Base-by-base conservation (phyloP, 1,140 invertebrate genomes). In the Musca vetustissima region DNA sequence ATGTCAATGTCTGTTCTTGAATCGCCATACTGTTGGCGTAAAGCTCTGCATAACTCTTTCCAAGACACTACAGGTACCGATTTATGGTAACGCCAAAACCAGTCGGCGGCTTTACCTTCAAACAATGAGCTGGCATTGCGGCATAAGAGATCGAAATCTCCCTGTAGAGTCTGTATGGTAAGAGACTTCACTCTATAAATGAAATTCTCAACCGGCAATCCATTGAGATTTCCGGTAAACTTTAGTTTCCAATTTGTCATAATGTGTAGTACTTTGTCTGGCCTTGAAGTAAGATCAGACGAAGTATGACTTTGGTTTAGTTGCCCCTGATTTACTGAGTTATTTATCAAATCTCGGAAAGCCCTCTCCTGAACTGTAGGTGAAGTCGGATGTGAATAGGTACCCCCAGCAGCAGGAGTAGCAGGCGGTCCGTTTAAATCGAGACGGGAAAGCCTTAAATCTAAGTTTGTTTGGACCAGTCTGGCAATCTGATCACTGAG, bases 1-100 rank as follows among this genome's bases (percentile, higher is more conserved):
- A 57, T 67, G 25, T 67, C 66, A 55, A 32, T 17, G 28, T 67
- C 66, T 9, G 66, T 32, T n/a, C 7, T 19, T 36, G 28, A 50
- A 19, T 32, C 36, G 14, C 50, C 25, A 49, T 32, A 67, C 22
- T 67, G 66, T 14, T 22, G 21, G 7, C 24, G 49, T 49, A 67
- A 24, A 11, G 22, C 66, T 28, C 4, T 67, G 13, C 49, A 53
- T 17, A 67, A 17, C 4, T 53, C 66, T 4, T 28, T 17, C 48
- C 49, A 67, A 2, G 24, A 14, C 14, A 53, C 24, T 32, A 17
- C 22, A 15, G 19, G 17, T 9, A 55, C 66, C 25, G 49, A 21
- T 7, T 50, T 2, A 53, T 55, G 49, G 14, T 52, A 67, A 14
- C 49, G 48, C 50, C 48, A 55, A 22, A 52, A 50, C 48, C 25